Evolutionary conservation across 1,140 invertebrate genomes (phyloP).

Genomic region (Homalodisca vitripennis): DNA sequence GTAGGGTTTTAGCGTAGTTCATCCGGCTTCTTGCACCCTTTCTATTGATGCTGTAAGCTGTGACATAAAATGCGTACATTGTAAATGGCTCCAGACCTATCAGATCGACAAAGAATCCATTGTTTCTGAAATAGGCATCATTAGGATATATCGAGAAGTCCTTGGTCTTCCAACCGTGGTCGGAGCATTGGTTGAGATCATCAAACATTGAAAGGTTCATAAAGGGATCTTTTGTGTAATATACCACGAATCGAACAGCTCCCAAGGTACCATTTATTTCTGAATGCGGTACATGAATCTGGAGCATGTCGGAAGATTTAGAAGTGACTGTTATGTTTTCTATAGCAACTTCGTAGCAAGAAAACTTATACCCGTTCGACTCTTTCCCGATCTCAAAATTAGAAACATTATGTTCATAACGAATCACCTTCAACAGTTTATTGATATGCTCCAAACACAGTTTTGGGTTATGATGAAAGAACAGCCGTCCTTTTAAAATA

Average conservation of each 20-base stretch:
- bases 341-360: conserved; percentile 68
- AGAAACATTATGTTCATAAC: conserved; percentile 14
- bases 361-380: conserved; percentile 90
- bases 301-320: too few relatives aligned
- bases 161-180: conserved; percentile 57
- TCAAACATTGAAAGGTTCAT: conserved; percentile 72
- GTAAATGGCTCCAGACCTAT: conserved; percentile 73
- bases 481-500: conserved; percentile 65
- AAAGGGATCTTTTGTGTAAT: conserved; percentile 56
- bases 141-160: conserved; percentile 41
- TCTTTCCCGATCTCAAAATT: conserved; percentile 68
- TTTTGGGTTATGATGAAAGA: conserved; percentile 93
- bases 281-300: background rate
- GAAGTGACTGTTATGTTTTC: conserved; percentile 12
- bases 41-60: conserved; percentile 72
- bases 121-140: background rate
- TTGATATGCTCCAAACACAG: conserved; percentile 81
- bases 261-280: background rate
- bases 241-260: conserved; percentile 30
- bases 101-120: background rate
- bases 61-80: conserved; percentile 84
- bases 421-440: background rate
- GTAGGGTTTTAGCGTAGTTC: conserved; percentile 74
- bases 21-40: conserved; percentile 73
- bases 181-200: conserved; percentile 79